These are phyloP conservation scores for Campoletis sonorensis DNA, from an alignment of 1,140 invertebrate species.

Conservation along the genomic window DNA sequence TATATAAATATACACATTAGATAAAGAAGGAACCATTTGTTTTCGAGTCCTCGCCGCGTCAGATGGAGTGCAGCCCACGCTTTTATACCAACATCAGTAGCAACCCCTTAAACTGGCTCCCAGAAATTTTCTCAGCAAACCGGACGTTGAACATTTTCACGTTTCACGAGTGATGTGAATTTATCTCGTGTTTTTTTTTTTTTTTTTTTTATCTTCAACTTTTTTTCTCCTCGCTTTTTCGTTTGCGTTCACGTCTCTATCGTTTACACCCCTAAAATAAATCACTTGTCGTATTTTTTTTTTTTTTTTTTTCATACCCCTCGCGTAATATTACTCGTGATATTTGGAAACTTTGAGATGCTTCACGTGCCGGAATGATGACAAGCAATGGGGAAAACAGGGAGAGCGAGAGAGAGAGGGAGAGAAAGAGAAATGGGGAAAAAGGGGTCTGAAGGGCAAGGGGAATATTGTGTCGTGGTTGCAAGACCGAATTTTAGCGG, in stretches of 20 bases:
- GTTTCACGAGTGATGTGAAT: neutral
- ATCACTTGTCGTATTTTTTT: conserved; percentile 3
- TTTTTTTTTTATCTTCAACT: neutral
- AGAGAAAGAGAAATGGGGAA: too few relatives aligned
- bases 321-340: too few relatives aligned
- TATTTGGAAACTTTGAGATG: too few relatives aligned
- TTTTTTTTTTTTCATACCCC: neutral
- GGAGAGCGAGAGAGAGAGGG: too few relatives aligned
- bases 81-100: neutral
- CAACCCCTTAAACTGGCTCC: neutral
- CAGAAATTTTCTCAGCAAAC: neutral
- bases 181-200: neutral
- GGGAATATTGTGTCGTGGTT: too few relatives aligned
- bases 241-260: neutral
- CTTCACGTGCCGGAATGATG: too few relatives aligned
- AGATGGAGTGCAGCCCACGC: neutral
- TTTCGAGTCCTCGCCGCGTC: neutral
- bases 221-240: neutral
- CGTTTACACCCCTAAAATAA: neutral
- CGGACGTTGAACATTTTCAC: neutral
- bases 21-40: neutral
- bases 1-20: too few relatives aligned
- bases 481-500: too few relatives aligned
- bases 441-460: too few relatives aligned
- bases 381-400: too few relatives aligned